Evolutionary conservation across 2,888 invertebrate species (phyloP).

Genomic region (Mythimna albipuncta): DNA sequence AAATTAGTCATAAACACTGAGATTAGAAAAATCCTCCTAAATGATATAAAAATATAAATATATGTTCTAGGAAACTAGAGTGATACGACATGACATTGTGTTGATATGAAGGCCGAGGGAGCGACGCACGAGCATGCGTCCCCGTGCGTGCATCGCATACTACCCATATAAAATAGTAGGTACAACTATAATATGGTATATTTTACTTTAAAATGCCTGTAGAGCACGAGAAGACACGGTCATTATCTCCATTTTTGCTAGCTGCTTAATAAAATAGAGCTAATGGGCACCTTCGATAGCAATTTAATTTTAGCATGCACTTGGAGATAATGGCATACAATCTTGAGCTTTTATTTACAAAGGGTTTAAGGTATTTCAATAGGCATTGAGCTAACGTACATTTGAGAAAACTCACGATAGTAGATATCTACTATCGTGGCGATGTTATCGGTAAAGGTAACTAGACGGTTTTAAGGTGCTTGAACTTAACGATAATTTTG

Average conservation of each 20-base stretch:
- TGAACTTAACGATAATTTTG: not conserved
- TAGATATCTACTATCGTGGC: too few species aligned
- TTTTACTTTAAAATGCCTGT: conserved; percentile 38
- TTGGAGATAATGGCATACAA: conserved; percentile 11
- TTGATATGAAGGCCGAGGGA: conserved; percentile 74
- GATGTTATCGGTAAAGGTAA: not conserved
- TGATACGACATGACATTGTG: conserved; percentile 69
- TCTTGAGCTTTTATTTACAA: conserved; percentile 20
- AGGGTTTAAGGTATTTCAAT: not conserved
- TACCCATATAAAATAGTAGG: conserved; percentile 36
- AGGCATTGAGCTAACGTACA: not conserved
- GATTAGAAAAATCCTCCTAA: not conserved
- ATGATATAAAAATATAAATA: not conserved
- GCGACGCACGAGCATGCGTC: conserved; percentile 69
- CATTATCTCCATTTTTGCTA: conserved; percentile 36
- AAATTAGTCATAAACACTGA: not conserved
- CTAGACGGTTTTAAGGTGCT: not conserved
- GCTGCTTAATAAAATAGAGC: conserved; percentile 19
- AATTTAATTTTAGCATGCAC: conserved; percentile 27
- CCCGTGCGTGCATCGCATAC: conserved; percentile 74
- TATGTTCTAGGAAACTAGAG: conserved; percentile 63
- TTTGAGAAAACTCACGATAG: not conserved
- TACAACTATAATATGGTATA: conserved; percentile 48
- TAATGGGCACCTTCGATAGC: conserved; percentile 19
- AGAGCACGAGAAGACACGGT: conserved; percentile 24